Conservation (phyloP, 1,140 invertebrate genomes). For the Pemphigus obesinymphae region DNA sequence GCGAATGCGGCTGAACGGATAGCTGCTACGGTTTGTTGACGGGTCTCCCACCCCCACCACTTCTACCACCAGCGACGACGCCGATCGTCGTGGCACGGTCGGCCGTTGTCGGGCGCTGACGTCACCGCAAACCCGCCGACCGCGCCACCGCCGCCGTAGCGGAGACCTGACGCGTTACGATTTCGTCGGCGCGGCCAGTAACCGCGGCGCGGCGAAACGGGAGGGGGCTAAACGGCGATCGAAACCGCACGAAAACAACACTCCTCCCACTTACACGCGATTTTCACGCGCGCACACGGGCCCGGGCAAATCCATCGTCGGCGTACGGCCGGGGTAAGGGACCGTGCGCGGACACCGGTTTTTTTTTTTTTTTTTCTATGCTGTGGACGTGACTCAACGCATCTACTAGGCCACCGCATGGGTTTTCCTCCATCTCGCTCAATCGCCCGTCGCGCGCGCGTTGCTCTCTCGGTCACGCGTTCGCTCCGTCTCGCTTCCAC, state of each 20-base stretch:
- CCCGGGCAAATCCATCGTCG: slow-evolving; percentile 19
- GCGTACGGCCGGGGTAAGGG: neutral
- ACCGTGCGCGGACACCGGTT: slow-evolving; percentile 17
- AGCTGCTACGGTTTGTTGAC: slow-evolving; percentile 26
- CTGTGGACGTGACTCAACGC: slow-evolving; percentile 33
- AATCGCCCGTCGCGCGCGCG: neutral
- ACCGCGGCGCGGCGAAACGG: neutral
- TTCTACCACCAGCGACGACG: neutral
- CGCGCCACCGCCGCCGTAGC: neutral
- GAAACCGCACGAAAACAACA: slow-evolving; percentile 32
- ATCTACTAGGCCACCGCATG: slow-evolving; percentile 29
- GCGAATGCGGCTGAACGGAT: slow-evolving; percentile 10
- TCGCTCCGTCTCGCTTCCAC: neutral
- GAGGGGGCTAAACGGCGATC: neutral
- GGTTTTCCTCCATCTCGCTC: slow-evolving; percentile 19
- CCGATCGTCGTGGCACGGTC: neutral
- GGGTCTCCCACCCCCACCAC: neutral
- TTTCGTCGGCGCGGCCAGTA: neutral
- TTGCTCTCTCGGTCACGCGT: neutral
- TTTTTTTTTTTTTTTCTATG: neutral
- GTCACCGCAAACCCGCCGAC: slow-evolving; percentile 16
- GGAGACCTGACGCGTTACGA: neutral
- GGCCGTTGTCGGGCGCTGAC: neutral
- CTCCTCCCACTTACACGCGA: slow-evolving; percentile 10
- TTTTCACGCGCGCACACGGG: neutral